phyloP scores from a whole-genome alignment of 2,888 invertebrate genomes.

The Euclidia mi region DNA sequence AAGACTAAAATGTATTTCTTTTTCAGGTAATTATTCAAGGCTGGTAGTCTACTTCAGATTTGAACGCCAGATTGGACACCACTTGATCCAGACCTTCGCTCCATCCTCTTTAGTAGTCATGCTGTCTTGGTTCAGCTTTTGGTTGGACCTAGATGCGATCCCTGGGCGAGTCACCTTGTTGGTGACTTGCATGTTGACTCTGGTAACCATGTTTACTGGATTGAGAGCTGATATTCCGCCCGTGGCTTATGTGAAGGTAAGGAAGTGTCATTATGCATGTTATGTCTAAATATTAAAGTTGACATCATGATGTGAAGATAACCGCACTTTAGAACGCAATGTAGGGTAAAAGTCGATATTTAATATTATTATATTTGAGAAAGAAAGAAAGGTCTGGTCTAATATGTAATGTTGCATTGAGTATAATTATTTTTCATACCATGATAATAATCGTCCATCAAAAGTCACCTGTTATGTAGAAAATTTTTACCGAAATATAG shows the following conservation, averaged over 20 bases:
- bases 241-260: conserved; percentile 96
- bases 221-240: conserved; percentile 95
- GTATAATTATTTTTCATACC: too few species aligned
- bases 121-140: conserved; percentile 96
- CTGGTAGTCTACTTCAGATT: conserved; percentile 94
- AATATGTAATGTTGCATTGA: too few species aligned
- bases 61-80: conserved; percentile 95
- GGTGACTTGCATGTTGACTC: conserved; percentile 95
- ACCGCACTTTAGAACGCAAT: too few species aligned
- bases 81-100: conserved; percentile 95
- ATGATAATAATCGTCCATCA: too few species aligned
- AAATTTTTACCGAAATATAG: too few species aligned
- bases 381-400: too few species aligned
- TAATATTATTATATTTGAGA: too few species aligned
- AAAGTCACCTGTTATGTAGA: too few species aligned
- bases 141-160: conserved; percentile 95
- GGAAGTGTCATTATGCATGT: neutral
- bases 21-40: conserved; percentile 93
- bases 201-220: conserved; percentile 96
- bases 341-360: too few species aligned
- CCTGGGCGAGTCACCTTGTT: conserved; percentile 95
- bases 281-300: too few species aligned
- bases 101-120: conserved; percentile 95
- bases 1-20: too few species aligned
- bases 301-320: too few species aligned